phyloP scores from a whole-genome alignment of 92 coral and sea anemone species.

The Epizoanthus fatuus region DNA sequence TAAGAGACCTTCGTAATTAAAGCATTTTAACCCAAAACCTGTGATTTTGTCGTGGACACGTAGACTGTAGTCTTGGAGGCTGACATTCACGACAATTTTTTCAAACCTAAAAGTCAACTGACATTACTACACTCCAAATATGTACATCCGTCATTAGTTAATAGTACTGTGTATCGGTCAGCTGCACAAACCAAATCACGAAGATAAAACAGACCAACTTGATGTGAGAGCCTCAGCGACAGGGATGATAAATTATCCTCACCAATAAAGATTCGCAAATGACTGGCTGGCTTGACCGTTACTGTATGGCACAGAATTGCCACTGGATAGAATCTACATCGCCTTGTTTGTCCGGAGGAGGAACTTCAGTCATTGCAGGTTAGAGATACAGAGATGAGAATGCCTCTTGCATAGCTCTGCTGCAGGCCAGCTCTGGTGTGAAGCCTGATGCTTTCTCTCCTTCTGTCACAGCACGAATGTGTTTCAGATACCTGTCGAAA shows the following conservation, averaged over 20 bases:
- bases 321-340: not conserved
- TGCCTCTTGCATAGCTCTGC: conserved; percentile 95
- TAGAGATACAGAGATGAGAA: conserved; percentile 86
- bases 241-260: no score
- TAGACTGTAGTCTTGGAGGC: conserved; percentile 17
- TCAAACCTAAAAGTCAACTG: no score
- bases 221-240: no score
- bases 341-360: not conserved
- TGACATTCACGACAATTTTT: not conserved
- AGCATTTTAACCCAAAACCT: not conserved
- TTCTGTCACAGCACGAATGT: conserved; percentile 86
- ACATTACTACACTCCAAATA: no score
- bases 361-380: not conserved
- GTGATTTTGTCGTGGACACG: conserved; percentile 11
- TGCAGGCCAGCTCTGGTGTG: conserved; percentile 91
- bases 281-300: not conserved
- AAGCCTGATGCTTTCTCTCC: conserved; percentile 94
- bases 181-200: no score
- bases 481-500: conserved; percentile 81
- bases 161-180: no score
- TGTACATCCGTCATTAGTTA: no score
- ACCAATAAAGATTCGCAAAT: no score
- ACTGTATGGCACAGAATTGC: no score
- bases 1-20: not conserved
- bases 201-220: no score